A percentile compares a stretch with the other conserved stretches of the same genome.
These are phyloP conservation scores for Dissostichus mawsoni DNA, from an alignment of 2,113 vertebrate genomes.

Conservation along the genomic window DNA sequence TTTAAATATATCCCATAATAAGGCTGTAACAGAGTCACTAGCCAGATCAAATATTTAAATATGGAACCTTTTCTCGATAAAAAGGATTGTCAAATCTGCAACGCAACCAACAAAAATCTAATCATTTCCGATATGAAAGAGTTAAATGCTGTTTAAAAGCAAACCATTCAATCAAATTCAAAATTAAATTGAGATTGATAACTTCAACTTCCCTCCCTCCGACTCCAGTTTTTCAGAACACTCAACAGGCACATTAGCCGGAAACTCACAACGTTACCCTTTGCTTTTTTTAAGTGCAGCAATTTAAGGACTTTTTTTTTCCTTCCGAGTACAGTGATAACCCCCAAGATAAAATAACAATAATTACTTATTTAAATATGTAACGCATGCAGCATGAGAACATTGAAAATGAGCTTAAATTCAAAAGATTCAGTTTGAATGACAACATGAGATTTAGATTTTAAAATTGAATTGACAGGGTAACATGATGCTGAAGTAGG, in stretches of 20 bases:
- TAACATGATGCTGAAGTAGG: not conserved
- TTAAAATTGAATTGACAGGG: not conserved
- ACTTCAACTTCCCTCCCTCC: not conserved
- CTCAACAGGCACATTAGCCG: conserved; percentile 29
- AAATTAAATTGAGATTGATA: too few relatives aligned
- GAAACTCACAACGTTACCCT: not conserved
- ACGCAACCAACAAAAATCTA: not conserved
- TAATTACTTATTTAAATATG: not conserved
- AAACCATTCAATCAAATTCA: not conserved
- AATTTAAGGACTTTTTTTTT: not conserved
- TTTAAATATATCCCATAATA: not conserved
- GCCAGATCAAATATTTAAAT: not conserved
- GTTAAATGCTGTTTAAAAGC: not conserved
- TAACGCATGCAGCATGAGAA: not conserved
- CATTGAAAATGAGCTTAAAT: not conserved
- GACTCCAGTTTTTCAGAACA: conserved; percentile 18
- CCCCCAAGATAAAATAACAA: not conserved
- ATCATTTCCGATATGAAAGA: not conserved
- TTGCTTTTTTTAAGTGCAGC: not conserved
- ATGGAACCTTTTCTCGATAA: not conserved
- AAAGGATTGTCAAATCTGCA: not conserved
- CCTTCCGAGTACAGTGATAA: not conserved
- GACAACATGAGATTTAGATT: not conserved
- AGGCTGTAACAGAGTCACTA: not conserved
- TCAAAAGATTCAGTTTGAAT: not conserved